A percentile compares a stretch with the other conserved stretches of the same genome.
Conservation (phyloP, 2,797 vertebrate genomes). For the Anguilla obscura region DNA sequence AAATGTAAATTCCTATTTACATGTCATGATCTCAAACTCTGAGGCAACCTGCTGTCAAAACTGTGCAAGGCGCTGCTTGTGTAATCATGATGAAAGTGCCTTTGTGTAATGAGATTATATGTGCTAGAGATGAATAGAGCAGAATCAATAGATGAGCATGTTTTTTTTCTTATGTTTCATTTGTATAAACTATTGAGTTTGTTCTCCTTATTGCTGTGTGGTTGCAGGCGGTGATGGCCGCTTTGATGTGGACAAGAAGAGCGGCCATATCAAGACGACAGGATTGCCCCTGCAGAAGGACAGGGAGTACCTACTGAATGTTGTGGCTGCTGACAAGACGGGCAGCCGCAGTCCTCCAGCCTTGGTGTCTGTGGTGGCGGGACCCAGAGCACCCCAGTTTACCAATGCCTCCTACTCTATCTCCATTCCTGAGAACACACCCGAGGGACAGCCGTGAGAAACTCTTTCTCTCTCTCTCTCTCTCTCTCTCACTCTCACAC, state of each 20-base stretch:
- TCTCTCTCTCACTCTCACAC: constrained; percentile 2
- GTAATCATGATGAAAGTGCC: background rate
- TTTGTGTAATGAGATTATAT: background rate
- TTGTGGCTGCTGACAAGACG: constrained; percentile 77
- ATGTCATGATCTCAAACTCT: too few relatives aligned
- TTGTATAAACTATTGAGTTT: background rate
- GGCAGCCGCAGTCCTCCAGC: constrained; percentile 76
- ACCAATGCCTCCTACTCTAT: constrained; percentile 76
- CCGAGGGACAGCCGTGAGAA: constrained; percentile 77
- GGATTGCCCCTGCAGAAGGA: constrained; percentile 78
- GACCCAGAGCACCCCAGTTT: constrained; percentile 80
- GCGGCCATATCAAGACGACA: constrained; percentile 78
- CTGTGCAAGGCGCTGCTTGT: background rate
- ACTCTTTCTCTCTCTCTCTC: background rate
- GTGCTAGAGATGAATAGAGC: background rate
- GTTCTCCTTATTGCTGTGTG: background rate
- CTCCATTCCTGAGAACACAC: constrained; percentile 75
- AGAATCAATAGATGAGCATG: background rate
- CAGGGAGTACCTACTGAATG: constrained; percentile 80
- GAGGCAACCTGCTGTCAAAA: too few relatives aligned
- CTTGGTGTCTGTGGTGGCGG: constrained; percentile 77
- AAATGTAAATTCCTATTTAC: too few relatives aligned
- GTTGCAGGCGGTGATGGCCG: constrained; percentile 78
- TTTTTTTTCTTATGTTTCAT: background rate
- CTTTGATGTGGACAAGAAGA: constrained; percentile 83